Conservation (phyloP, 2,797 vertebrate genomes). For the Mastacembelus armatus region DNA sequence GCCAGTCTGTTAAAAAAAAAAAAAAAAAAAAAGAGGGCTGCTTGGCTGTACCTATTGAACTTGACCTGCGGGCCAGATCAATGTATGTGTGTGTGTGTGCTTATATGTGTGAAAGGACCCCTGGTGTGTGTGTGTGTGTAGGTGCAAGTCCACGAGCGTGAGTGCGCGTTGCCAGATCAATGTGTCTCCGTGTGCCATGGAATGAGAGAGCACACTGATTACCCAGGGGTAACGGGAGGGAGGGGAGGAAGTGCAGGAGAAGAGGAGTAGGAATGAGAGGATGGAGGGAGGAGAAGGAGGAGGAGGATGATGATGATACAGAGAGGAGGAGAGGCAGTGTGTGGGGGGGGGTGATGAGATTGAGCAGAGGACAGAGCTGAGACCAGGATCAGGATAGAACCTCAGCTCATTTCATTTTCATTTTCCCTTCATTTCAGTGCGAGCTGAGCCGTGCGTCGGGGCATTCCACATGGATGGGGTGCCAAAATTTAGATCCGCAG, state of each 20-base stretch:
- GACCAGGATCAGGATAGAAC: constrained; percentile 76
- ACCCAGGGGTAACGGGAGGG: constrained; percentile 79
- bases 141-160: constrained; percentile 36
- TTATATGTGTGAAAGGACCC: constrained; percentile 49
- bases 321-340: constrained; percentile 44
- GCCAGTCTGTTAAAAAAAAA: constrained; percentile 70
- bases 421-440: constrained; percentile 75
- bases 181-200: constrained; percentile 83
- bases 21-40: constrained; percentile 68
- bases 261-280: constrained; percentile 9
- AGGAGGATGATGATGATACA: constrained; percentile 67
- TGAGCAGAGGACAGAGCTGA: constrained; percentile 74
- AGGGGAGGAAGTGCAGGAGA: constrained; percentile 29
- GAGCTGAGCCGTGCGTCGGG: constrained; percentile 56
- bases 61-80: constrained; percentile 87
- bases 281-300: constrained; percentile 55
- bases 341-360: constrained; percentile 66
- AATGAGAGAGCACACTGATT: constrained; percentile 87
- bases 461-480: constrained; percentile 68
- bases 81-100: constrained; percentile 74
- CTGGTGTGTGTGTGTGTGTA: constrained; percentile 44
- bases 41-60: constrained; percentile 86
- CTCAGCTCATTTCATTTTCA: constrained; percentile 81
- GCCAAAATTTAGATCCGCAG: constrained; percentile 71
- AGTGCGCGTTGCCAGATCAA: constrained; percentile 71